Percentiles rank a stretch among this genome's conserved stretches.
Conservation (phyloP, 2,113 vertebrate genomes). For the Entosphenus tridentatus region DNA sequence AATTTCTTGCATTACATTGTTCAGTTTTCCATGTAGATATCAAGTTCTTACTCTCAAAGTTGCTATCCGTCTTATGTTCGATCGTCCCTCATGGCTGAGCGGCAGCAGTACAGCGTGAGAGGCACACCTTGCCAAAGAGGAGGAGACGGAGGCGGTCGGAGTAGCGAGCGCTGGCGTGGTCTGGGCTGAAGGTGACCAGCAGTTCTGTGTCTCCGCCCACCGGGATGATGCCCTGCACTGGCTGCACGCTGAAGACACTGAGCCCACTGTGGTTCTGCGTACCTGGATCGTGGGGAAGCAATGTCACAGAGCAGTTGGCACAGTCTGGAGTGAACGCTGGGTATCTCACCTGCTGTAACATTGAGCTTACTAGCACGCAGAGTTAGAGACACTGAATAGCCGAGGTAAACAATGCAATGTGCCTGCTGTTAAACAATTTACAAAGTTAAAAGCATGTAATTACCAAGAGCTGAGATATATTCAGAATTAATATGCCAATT, state of each 20-base stretch:
- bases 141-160: constrained; percentile 39
- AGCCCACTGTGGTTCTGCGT: constrained; percentile 43
- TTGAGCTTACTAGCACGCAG: too few species aligned
- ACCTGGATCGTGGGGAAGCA: constrained; percentile 20
- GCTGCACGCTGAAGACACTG: constrained; percentile 44
- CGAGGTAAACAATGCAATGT: too few species aligned
- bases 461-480: too few species aligned
- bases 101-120: background rate
- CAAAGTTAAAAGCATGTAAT: too few species aligned
- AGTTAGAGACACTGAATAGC: too few species aligned
- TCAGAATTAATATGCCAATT: too few species aligned
- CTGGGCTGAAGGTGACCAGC: constrained; percentile 49
- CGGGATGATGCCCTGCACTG: constrained; percentile 30
- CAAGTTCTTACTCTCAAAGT: background rate
- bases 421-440: too few species aligned
- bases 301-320: too few species aligned
- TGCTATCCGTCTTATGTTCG: background rate
- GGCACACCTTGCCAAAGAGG: constrained; percentile 40
- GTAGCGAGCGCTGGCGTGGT: constrained; percentile 45
- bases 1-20: too few species aligned
- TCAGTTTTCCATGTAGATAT: too few species aligned
- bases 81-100: background rate
- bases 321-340: too few species aligned
- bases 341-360: too few species aligned
- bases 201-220: constrained; percentile 33